A percentile compares a stretch with the other conserved stretches of the same genome.
phyloP scores from a whole-genome alignment of 2,797 vertebrate species.

The Craterocephalus amniculus region DNA sequence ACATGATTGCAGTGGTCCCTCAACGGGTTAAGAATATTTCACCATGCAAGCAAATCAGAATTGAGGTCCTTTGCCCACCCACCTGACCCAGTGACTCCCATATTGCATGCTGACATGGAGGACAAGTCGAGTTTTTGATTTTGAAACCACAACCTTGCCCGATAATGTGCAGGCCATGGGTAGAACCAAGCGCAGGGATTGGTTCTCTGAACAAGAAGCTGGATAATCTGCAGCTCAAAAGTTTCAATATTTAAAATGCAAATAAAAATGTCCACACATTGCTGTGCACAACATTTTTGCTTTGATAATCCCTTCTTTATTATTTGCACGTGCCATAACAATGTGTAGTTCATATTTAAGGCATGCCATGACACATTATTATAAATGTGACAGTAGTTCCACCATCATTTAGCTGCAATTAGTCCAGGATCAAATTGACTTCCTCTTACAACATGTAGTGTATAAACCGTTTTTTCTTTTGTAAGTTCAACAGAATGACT shows the following conservation, averaged over 20 bases:
- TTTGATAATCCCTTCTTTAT: neutral
- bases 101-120: neutral
- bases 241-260: neutral
- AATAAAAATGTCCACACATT: neutral
- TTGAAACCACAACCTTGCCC: neutral
- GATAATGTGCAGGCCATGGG: neutral
- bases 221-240: neutral
- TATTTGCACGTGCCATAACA: too few species aligned
- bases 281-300: neutral
- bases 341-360: neutral
- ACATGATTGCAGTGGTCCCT: neutral
- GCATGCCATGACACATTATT: neutral
- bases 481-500: neutral
- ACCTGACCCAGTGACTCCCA: neutral
- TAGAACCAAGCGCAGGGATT: neutral
- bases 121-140: too few species aligned
- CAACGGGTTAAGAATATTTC: neutral
- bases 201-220: neutral
- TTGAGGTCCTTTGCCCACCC: neutral
- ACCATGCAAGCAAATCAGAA: neutral
- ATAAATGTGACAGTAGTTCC: neutral
- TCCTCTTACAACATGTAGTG: neutral
- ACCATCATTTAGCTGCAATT: neutral
- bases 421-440: neutral
- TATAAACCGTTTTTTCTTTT: neutral